These are phyloP conservation scores for Florisuga fusca DNA, from an alignment of 2,797 vertebrate genomes.

Conservation along the genomic window DNA sequence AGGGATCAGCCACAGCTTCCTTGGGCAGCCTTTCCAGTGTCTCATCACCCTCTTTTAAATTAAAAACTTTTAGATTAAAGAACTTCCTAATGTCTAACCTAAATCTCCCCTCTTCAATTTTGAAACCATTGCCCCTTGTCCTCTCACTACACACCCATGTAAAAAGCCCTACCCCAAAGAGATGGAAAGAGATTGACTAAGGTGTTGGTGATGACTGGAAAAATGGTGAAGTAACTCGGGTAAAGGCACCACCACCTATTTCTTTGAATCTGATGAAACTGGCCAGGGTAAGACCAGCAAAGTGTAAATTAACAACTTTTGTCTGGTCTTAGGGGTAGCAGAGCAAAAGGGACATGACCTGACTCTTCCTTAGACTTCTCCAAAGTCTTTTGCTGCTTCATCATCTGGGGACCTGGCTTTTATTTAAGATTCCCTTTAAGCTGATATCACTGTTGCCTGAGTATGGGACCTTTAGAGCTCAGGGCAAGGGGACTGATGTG, in stretches of 20 bases:
- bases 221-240: not conserved
- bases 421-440: not conserved
- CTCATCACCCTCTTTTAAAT: no score
- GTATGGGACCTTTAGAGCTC: not conserved
- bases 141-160: no score
- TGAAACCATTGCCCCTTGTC: no score
- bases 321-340: not conserved
- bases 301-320: not conserved
- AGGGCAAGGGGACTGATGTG: not conserved
- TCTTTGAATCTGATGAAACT: not conserved
- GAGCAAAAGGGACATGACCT: not conserved
- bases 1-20: no score
- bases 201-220: not conserved
- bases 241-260: not conserved
- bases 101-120: no score
- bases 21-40: no score
- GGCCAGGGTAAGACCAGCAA: not conserved
- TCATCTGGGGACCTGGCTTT: not conserved
- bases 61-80: no score
- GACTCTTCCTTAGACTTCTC: not conserved
- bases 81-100: no score
- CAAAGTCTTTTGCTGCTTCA: not conserved
- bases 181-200: not conserved
- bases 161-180: no score
- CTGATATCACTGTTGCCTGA: not conserved